These are phyloP conservation scores for Nestor notabilis DNA, from an alignment of 2,113 vertebrate species.

Conservation along the genomic window DNA sequence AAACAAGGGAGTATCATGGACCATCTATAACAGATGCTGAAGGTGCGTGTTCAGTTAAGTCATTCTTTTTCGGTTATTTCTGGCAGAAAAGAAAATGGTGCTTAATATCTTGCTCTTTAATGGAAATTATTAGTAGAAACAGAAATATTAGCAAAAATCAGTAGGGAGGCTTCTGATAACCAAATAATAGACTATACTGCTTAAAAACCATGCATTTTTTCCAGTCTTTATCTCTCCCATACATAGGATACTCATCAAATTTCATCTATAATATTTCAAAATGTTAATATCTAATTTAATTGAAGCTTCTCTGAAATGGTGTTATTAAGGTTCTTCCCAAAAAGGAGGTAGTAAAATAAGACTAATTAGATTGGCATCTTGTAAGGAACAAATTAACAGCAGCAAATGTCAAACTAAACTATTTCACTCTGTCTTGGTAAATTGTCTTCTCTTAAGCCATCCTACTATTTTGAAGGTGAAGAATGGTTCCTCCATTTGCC, in stretches of 20 bases:
- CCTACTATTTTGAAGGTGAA: neutral
- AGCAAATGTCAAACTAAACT: neutral
- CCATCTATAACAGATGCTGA: neutral
- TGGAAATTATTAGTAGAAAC: neutral
- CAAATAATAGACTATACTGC: neutral
- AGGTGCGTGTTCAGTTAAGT: neutral
- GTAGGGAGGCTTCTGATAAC: neutral
- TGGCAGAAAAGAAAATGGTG: neutral
- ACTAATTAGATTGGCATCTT: neutral
- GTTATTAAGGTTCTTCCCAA: neutral
- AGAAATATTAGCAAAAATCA: too few species aligned
- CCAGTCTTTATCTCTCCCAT: neutral
- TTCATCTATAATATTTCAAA: neutral
- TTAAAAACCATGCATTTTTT: neutral
- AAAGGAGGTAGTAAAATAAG: neutral
- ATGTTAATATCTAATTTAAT: neutral
- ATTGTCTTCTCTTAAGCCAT: neutral
- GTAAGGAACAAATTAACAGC: neutral
- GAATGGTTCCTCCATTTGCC: neutral
- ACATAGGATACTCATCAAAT: neutral
- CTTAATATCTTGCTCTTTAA: neutral
- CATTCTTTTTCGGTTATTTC: neutral
- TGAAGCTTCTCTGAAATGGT: neutral
- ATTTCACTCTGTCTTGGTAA: neutral
- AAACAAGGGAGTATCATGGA: neutral